A percentile compares a stretch with the other conserved stretches of the same genome.
phyloP scores from a whole-genome alignment of 2,888 invertebrate genomes.

The Ochlodes sylvanus region DNA sequence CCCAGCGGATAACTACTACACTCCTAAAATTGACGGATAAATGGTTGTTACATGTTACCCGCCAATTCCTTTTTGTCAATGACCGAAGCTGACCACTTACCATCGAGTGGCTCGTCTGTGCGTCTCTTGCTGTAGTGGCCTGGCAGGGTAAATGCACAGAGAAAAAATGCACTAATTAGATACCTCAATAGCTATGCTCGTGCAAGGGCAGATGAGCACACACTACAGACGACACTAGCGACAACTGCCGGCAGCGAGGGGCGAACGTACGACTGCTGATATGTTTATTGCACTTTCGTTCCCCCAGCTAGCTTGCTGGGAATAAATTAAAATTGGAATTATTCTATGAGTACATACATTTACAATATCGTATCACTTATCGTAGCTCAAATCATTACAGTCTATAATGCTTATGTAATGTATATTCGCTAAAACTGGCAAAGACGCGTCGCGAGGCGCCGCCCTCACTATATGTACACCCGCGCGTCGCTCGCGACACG shows the following conservation, averaged over 20 bases:
- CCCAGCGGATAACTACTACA: too few relatives aligned
- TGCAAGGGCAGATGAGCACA: too few relatives aligned
- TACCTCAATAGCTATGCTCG: too few relatives aligned
- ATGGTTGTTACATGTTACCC: too few relatives aligned
- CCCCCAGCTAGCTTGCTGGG: slow-evolving; percentile 20
- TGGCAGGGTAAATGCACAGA: too few relatives aligned
- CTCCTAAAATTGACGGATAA: too few relatives aligned
- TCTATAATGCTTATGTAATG: slow-evolving; percentile 33
- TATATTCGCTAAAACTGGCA: slow-evolving; percentile 22
- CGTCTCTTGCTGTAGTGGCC: too few relatives aligned
- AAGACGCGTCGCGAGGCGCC: neutral
- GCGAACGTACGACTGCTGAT: slow-evolving; percentile 38
- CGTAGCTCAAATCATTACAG: slow-evolving; percentile 32
- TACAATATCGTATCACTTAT: slow-evolving; percentile 18
- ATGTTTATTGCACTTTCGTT: slow-evolving; percentile 47
- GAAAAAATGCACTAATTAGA: too few relatives aligned
- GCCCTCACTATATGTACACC: slow-evolving; percentile 21
- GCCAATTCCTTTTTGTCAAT: too few relatives aligned
- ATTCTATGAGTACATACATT: slow-evolving; percentile 27
- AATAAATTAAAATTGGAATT: slow-evolving; percentile 26
- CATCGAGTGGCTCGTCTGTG: too few relatives aligned
- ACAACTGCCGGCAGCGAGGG: neutral
- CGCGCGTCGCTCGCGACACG: neutral
- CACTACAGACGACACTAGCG: neutral
- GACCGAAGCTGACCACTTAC: too few relatives aligned